Base-by-base conservation (phyloP, 1,140 invertebrate species). In the Leptinotarsa defecta region DNA sequence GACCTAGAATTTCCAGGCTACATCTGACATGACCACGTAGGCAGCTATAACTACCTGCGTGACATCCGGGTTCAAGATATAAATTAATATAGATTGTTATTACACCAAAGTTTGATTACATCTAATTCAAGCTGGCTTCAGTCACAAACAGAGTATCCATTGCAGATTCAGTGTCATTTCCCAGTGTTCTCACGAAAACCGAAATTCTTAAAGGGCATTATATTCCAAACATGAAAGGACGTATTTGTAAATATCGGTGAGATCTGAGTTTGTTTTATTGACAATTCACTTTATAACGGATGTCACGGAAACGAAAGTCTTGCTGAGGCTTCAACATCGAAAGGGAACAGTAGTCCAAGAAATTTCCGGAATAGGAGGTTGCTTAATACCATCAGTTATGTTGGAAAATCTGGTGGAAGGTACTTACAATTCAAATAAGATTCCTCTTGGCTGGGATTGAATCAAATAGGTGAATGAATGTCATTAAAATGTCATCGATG, bases 51-150 rank as follows among this genome's bases (percentile, higher is more conserved):
- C n/a, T n/a, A n/a, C n/a, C n/a, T n/a, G n/a, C n/a, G n/a, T n/a
- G n/a, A n/a, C n/a, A n/a, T n/a, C n/a, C n/a, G n/a, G n/a, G n/a
- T n/a, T n/a, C n/a, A n/a, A n/a, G n/a, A n/a, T n/a, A n/a, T n/a
- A n/a, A n/a, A n/a, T n/a, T n/a, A n/a, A n/a, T n/a, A n/a, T n/a
- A n/a, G n/a, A n/a, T n/a, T n/a, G n/a, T n/a, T n/a, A n/a, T n/a
- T n/a, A n/a, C n/a, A n/a, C n/a, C n/a, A n/a, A n/a, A n/a, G n/a
- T n/a, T n/a, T n/a, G n/a, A n/a, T n/a, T n/a, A n/a, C n/a, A n/a
- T n/a, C n/a, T n/a, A n/a, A 3, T 86, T 83, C 82, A 81, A 80
- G 8, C 65, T 87, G 17, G 74, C 79, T n/a, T 20, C 85, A 5
- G 65, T 64, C 0, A 73, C 43, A 1, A 52, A 76, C 17, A 74